Evolutionary conservation across 2,797 vertebrate species (phyloP).

Genomic region (Apodemus agrarius): DNA sequence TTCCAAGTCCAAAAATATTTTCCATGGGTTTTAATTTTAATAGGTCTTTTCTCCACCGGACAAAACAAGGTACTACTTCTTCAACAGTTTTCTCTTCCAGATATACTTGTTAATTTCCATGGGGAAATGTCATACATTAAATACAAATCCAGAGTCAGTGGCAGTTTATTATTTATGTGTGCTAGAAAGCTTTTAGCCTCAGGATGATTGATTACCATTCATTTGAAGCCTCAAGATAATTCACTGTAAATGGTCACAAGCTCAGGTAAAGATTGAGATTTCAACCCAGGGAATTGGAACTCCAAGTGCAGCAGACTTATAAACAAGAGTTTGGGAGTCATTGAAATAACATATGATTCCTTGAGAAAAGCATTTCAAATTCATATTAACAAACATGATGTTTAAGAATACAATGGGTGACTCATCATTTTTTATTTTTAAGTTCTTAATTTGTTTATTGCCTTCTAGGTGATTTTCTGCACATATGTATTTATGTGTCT

Average conservation of each 20-base stretch:
- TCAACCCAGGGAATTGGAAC: constrained; percentile 24
- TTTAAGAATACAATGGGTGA: background rate
- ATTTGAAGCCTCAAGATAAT: constrained; percentile 77
- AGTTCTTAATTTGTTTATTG: background rate
- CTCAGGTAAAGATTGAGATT: constrained; percentile 24
- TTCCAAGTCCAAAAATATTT: background rate
- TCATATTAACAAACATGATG: background rate
- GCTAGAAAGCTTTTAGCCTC: constrained; percentile 86
- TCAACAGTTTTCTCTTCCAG: constrained; percentile 61
- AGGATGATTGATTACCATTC: constrained; percentile 84
- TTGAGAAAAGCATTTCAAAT: background rate
- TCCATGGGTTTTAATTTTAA: background rate
- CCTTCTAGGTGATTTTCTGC: background rate
- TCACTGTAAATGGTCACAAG: constrained; percentile 80
- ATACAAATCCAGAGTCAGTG: constrained; percentile 82
- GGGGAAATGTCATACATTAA: constrained; percentile 72
- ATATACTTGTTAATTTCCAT: constrained; percentile 71
- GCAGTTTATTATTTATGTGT: constrained; percentile 85
- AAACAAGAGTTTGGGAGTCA: background rate
- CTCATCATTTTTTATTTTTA: background rate
- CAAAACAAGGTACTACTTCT: background rate
- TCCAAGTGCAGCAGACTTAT: constrained; percentile 7
- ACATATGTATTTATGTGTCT: background rate
- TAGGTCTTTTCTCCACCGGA: background rate
- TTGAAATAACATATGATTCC: background rate